These are phyloP conservation scores for Crocallis elinguaria DNA, from an alignment of 2,888 invertebrate genomes.

Conservation along the genomic window DNA sequence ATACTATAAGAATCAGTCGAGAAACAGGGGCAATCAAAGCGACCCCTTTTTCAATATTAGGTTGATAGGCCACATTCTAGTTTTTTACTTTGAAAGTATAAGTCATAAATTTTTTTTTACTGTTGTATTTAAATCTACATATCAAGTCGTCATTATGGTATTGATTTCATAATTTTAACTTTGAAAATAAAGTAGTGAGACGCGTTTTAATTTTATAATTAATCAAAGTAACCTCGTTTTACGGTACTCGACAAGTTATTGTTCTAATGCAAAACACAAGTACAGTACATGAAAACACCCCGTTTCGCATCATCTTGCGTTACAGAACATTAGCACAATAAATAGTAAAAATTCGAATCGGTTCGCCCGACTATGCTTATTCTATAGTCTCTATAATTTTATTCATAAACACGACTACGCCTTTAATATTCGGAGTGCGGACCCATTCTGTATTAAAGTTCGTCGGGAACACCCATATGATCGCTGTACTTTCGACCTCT, in stretches of 20 bases:
- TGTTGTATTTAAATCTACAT: no score
- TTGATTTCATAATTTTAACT: no score
- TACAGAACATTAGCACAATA: slow-evolving; percentile 9
- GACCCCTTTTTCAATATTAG: no score
- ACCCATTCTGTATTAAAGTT: slow-evolving; percentile 17
- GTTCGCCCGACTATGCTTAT: neutral
- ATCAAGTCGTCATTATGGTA: no score
- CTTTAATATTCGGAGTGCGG: slow-evolving; percentile 17
- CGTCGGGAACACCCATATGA: slow-evolving; percentile 13
- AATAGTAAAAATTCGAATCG: slow-evolving; percentile 5
- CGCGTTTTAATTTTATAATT: no score
- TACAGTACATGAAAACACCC: neutral
- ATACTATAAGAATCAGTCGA: no score
- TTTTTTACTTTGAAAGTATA: no score
- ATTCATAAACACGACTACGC: slow-evolving; percentile 13
- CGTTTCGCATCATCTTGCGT: slow-evolving; percentile 9
- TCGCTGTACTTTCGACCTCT: slow-evolving; percentile 18
- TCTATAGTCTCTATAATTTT: slow-evolving; percentile 18
- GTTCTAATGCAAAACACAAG: neutral
- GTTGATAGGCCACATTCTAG: no score
- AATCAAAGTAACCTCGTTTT: no score
- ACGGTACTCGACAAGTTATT: neutral
- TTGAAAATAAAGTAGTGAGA: no score
- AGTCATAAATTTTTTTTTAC: no score
- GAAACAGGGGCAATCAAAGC: no score